A percentile compares a stretch with the other conserved stretches of the same genome.
These are phyloP conservation scores for Hystrix brachyura DNA, from an alignment of 2,113 vertebrate genomes.

Conservation along the genomic window DNA sequence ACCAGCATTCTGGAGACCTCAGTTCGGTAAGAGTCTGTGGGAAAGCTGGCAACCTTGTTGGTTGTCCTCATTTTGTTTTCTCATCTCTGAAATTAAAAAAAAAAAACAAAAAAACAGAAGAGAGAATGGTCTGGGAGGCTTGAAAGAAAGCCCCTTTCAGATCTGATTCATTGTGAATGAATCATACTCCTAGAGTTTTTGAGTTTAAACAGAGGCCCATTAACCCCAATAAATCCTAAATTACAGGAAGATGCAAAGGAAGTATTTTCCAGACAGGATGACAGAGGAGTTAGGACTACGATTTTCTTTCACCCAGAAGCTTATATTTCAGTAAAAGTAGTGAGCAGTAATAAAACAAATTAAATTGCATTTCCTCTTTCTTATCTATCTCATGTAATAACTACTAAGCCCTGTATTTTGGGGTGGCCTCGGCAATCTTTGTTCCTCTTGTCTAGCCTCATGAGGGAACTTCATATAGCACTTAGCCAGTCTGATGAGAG, in stretches of 20 bases:
- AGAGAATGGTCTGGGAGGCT: neutral
- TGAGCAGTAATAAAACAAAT: neutral
- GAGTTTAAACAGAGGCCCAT: neutral
- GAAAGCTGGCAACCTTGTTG: neutral
- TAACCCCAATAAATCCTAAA: conserved; percentile 8
- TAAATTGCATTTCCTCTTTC: neutral
- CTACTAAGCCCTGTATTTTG: neutral
- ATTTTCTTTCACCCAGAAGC: neutral
- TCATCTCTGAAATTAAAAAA: neutral
- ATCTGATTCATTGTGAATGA: conserved; percentile 45
- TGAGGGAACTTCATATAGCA: neutral
- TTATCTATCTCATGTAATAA: neutral
- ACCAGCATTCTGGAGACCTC: neutral
- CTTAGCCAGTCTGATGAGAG: neutral
- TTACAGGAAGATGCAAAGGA: conserved; percentile 25
- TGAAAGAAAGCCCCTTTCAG: neutral
- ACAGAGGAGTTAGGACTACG: neutral
- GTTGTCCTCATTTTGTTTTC: conserved; percentile 25
- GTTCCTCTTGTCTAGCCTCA: neutral
- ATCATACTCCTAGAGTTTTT: conserved; percentile 2
- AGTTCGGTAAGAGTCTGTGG: neutral
- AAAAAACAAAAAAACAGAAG: no score
- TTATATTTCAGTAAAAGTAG: conserved; percentile 1
- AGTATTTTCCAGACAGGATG: neutral
- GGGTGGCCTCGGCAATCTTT: no score